Evolutionary conservation across 2,797 vertebrate genomes (phyloP).

Genomic region (Muscicapa striata): DNA sequence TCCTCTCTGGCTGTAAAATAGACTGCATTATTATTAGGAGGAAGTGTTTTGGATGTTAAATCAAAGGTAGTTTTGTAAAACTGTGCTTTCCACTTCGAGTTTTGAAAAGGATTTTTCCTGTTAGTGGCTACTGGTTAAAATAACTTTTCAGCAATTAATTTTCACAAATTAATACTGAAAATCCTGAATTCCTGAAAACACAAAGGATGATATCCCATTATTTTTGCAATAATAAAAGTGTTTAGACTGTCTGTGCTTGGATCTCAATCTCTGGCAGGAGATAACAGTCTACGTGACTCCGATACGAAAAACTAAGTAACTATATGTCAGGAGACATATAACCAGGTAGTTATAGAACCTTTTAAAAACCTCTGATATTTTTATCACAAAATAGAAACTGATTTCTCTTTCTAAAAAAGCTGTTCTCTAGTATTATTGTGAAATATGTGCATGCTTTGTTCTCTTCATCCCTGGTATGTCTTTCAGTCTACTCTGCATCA

Average conservation of each 20-base stretch:
- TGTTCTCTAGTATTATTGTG: background rate
- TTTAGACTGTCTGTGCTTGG: constrained; percentile 19
- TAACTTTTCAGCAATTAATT: constrained; percentile 66
- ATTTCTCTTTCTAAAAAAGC: background rate
- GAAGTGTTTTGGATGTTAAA: constrained; percentile 76
- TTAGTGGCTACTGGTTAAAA: constrained; percentile 46
- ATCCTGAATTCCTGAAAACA: constrained; percentile 43
- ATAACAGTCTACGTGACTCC: constrained; percentile 1
- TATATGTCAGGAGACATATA: background rate
- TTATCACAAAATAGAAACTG: background rate
- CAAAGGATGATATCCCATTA: constrained; percentile 5
- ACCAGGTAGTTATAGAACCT: background rate
- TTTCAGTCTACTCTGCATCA: background rate
- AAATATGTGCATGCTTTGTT: background rate
- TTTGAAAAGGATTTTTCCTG: constrained; percentile 58
- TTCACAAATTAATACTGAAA: constrained; percentile 43
- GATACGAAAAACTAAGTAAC: background rate
- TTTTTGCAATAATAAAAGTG: background rate
- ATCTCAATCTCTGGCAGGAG: constrained; percentile 51
- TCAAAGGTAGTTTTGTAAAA: constrained; percentile 81
- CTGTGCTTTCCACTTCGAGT: constrained; percentile 49
- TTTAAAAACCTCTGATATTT: background rate
- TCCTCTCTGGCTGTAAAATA: constrained; percentile 65
- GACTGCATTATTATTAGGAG: constrained; percentile 70
- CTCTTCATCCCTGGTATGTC: background rate